Conservation (phyloP, 2,888 invertebrate genomes). For the Eilema caniola region DNA sequence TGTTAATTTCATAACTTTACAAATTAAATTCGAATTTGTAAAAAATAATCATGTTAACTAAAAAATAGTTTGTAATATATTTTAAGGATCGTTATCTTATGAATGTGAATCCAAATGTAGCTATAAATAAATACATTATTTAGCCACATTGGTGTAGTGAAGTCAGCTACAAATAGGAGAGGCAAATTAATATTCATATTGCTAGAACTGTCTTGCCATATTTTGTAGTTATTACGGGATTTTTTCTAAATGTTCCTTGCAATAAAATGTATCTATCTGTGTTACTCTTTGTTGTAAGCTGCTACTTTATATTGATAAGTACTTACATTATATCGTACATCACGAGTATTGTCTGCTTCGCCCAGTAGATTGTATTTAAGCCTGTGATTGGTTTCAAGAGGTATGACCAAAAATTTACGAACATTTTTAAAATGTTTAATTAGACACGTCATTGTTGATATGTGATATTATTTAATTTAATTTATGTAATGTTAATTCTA, state of each 20-base stretch:
- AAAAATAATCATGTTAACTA: background rate
- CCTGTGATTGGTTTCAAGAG: conserved; percentile 59
- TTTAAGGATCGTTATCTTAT: background rate
- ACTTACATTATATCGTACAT: conserved; percentile 62
- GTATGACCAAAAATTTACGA: conserved; percentile 40
- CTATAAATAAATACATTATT: background rate
- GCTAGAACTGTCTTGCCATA: conserved; percentile 7
- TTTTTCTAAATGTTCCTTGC: conserved; percentile 5
- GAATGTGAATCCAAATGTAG: background rate
- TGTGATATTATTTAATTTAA: conserved; percentile 83
- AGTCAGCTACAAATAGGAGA: background rate
- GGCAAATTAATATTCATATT: background rate
- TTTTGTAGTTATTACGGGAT: background rate
- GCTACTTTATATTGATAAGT: conserved; percentile 65
- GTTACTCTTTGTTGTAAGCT: conserved; percentile 35
- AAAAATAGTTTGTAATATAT: background rate
- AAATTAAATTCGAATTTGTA: background rate
- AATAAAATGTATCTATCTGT: conserved; percentile 21
- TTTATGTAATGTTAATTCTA: conserved; percentile 52
- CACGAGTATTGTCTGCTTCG: conserved; percentile 38
- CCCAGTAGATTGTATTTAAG: conserved; percentile 44
- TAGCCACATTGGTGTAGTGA: background rate
- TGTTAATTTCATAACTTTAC: background rate
- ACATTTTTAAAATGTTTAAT: conserved; percentile 49
- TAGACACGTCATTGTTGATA: conserved; percentile 76